Base-by-base conservation (phyloP, 2,888 invertebrate genomes). In the Chrysotoxum bicinctum region DNA sequence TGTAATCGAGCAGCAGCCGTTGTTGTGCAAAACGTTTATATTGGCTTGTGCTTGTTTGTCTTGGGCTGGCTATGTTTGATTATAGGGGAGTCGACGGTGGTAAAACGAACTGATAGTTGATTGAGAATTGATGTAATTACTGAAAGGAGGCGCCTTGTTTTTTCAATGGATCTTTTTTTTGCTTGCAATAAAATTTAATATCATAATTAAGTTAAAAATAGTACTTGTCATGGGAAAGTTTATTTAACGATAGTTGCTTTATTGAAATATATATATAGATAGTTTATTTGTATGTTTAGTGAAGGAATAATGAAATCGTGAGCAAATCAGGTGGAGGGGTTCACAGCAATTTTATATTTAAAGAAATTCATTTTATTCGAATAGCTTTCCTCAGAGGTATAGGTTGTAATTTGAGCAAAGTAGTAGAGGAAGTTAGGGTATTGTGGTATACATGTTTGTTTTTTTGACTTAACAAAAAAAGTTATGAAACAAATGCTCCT, bases 111-210 rank as follows among this genome's bases (percentile, higher is more conserved):
- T 68, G 76, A 66, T 72, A 58, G 74, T 56, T 70, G 58, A 64
- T 19, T 45, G 80, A 32, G 37, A 66, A 85, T 80, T 80, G 75
- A 85, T 85, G 80, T 80, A 85, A 85, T 80, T 80, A 76, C 72
- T 43, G 35, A 66, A 60, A 75, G 80, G 80, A 80, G 80, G 84
- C 72, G 72, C 75, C 75, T 80, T 64, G 37, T 58, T 54, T 69
- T 69, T 54, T 19, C 26, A n/a, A 23, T 62, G 19, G 30, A 21
- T 54, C 26, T 62, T 54, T 16, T 35, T 60, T 58, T 68, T 62
- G 37, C 14, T 32, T 37, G 7, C 43, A 56, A 64, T 79, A 69
- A 68, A 73, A 50, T 69, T 78, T 79, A 56, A 74, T 74, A 83
- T 83, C 83, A 83, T 83, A 78, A 83, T 83, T 79, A 74, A 76